Evolutionary conservation across 2,797 vertebrate genomes (phyloP).

Genomic region (Melanogrammus aeglefinus): DNA sequence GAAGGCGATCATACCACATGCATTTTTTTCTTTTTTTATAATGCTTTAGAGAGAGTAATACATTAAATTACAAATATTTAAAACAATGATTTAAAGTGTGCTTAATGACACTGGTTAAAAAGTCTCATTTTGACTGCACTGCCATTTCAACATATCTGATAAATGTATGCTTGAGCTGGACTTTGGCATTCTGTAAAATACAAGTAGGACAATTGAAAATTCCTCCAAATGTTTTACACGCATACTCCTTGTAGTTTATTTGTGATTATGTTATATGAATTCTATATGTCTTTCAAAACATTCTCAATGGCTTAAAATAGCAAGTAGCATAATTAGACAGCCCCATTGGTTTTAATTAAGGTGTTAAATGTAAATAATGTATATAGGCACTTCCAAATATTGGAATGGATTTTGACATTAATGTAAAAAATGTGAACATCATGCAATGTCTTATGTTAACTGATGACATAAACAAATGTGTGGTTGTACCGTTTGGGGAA

Average conservation of each 20-base stretch:
- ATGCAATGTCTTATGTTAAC: conserved; percentile 34
- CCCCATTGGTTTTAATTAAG: conserved; percentile 13
- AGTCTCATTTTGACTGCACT: conserved; percentile 23
- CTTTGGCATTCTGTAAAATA: conserved; percentile 78
- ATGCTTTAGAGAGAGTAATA: background rate
- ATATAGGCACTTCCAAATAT: conserved; percentile 51
- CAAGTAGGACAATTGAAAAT: conserved; percentile 12
- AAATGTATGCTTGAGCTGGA: conserved; percentile 87
- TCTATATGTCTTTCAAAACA: conserved; percentile 9
- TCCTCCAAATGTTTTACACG: conserved; percentile 16
- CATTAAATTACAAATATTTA: background rate
- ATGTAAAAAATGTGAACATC: conserved; percentile 43
- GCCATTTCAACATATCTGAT: conserved; percentile 46
- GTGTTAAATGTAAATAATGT: conserved; percentile 58
- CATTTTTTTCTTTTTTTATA: background rate
- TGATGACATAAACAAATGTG: conserved; percentile 19
- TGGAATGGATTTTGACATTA: conserved; percentile 40
- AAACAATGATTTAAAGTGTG: conserved; percentile 3
- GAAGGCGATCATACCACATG: background rate
- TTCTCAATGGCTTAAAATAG: conserved; percentile 38
- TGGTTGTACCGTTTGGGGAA: background rate
- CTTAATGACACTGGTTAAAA: background rate
- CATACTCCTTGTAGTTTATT: conserved; percentile 5
- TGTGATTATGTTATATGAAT: conserved; percentile 5
- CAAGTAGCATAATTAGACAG: conserved; percentile 10